These are phyloP conservation scores for Toxostoma redivivum DNA, from an alignment of 2,113 vertebrate species.

Conservation along the genomic window DNA sequence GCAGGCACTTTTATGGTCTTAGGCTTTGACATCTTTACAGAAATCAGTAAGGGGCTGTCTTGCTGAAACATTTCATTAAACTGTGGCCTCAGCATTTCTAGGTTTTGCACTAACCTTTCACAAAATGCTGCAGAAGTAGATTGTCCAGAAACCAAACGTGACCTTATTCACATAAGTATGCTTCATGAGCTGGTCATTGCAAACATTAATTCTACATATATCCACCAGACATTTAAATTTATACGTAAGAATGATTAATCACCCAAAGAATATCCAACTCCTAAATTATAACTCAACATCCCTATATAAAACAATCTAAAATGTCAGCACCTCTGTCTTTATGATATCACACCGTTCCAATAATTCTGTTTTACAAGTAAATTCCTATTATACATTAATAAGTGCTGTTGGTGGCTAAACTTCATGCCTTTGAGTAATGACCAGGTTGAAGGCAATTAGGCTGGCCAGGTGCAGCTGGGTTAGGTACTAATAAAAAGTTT, in stretches of 20 bases:
- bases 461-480: slow-evolving; percentile 89
- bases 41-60: slow-evolving; percentile 33
- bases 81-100: neutral
- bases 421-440: slow-evolving; percentile 79
- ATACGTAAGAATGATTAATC: slow-evolving; percentile 68
- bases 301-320: slow-evolving; percentile 77
- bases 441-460: slow-evolving; percentile 89
- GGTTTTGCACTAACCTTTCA: neutral
- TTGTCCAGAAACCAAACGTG: slow-evolving; percentile 15
- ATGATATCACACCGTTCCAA: slow-evolving; percentile 79
- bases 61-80: slow-evolving; percentile 38
- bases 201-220: slow-evolving; percentile 10
- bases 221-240: slow-evolving; percentile 29
- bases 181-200: slow-evolving; percentile 1
- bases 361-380: slow-evolving; percentile 84
- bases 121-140: neutral
- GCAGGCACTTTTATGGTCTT: slow-evolving; percentile 47
- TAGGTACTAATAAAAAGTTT: slow-evolving; percentile 87
- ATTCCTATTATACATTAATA: slow-evolving; percentile 84
- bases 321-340: slow-evolving; percentile 82
- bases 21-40: slow-evolving; percentile 52
- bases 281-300: slow-evolving; percentile 72
- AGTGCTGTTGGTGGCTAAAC: slow-evolving; percentile 80
- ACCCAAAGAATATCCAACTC: slow-evolving; percentile 66
- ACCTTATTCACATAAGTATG: neutral